phyloP scores from a whole-genome alignment of 2,888 invertebrate species.

The Callinectes sapidus region DNA sequence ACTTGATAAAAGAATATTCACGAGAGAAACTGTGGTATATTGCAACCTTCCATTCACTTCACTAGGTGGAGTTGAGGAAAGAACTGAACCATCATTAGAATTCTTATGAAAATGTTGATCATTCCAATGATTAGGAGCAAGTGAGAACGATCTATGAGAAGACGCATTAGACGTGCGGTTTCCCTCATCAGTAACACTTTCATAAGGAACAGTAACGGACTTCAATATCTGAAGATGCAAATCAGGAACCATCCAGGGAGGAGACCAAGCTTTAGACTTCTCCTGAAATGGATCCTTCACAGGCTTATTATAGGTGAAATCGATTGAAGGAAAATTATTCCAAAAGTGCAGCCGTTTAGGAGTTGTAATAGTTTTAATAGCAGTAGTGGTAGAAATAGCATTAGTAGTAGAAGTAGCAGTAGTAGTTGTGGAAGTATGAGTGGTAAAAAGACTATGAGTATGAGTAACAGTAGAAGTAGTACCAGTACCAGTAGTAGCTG shows the following conservation, averaged over 20 bases:
- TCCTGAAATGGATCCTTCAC: not conserved
- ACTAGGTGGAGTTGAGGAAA: no score
- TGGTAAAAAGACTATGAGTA: no score
- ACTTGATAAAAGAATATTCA: no score
- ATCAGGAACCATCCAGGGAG: not conserved
- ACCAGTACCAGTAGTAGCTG: not conserved
- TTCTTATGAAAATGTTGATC: no score
- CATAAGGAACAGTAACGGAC: not conserved
- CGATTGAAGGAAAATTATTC: no score
- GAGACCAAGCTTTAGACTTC: not conserved
- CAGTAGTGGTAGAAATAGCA: no score
- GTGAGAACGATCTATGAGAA: not conserved
- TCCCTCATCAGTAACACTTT: not conserved
- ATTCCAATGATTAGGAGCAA: no score
- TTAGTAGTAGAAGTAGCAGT: not conserved
- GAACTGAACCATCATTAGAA: no score
- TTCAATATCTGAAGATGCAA: not conserved
- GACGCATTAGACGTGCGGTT: not conserved
- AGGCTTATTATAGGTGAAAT: no score
- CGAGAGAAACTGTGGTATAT: no score
- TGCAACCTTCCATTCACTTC: no score
- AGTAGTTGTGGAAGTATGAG: not conserved
- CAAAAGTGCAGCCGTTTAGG: no score
- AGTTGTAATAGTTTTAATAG: not conserved
- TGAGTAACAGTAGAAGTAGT: not conserved